A percentile compares a stretch with the other conserved stretches of the same genome.
phyloP scores from a whole-genome alignment of 1,140 invertebrate species.

The Macrotrachela quadricornifera region DNA sequence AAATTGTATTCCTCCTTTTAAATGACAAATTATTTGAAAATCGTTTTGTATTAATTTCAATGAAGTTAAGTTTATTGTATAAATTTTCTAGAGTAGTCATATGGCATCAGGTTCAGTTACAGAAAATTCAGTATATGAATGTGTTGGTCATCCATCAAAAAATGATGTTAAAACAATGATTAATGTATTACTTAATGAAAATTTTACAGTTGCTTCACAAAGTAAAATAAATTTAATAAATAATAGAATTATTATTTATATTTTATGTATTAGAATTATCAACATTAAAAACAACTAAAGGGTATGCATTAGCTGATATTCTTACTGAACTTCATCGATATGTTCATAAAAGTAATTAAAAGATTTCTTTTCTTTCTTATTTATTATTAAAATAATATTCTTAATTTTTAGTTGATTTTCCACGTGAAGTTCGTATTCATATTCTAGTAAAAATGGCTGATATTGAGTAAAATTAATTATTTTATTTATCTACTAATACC shows the following conservation, averaged over 20 bases:
- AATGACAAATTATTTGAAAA: too few relatives aligned
- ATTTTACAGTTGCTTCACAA: conserved; percentile 52
- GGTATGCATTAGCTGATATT: conserved; percentile 67
- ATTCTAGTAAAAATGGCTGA: conserved; percentile 57
- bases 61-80: too few relatives aligned
- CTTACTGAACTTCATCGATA: conserved; percentile 61
- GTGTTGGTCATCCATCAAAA: conserved; percentile 78
- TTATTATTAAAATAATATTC: conserved; percentile 4
- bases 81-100: conserved; percentile 51
- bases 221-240: conserved; percentile 41
- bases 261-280: conserved; percentile 1
- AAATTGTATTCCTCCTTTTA: too few relatives aligned
- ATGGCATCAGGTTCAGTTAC: conserved; percentile 62
- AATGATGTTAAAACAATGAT: conserved; percentile 70
- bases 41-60: too few relatives aligned
- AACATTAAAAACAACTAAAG: conserved; percentile 54
- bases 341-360: conserved; percentile 52
- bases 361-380: not conserved
- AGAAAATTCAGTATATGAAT: conserved; percentile 78
- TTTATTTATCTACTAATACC: not conserved
- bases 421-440: conserved; percentile 45
- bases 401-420: conserved; percentile 52
- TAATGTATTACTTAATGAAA: conserved; percentile 65
- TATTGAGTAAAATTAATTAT: conserved; percentile 39
- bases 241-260: not conserved